Percentiles rank a stretch among this genome's conserved stretches.
Conservation (phyloP, 53 echinoderm and acorn worm species). For the Temnopleurus reevesii region DNA sequence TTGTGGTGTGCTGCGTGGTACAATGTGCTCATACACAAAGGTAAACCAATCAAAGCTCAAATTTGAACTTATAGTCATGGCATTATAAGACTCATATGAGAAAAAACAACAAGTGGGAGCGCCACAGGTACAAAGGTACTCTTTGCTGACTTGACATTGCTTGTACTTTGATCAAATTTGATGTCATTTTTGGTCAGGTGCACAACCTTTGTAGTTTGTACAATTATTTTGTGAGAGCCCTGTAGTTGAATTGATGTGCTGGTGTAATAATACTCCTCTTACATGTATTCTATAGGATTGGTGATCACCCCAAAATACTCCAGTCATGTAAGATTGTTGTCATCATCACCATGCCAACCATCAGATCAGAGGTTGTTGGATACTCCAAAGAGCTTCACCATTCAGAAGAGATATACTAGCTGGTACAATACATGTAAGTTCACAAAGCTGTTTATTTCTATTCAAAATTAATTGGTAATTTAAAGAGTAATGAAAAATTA, state of each 20-base stretch:
- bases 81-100: too few species aligned
- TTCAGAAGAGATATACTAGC: slow-evolving; percentile 53
- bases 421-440: slow-evolving; percentile 55
- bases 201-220: too few species aligned
- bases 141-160: not conserved
- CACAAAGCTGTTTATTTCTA: not conserved
- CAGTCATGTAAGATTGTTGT: not conserved
- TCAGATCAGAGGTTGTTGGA: not conserved
- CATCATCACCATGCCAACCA: slow-evolving; percentile 18
- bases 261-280: not conserved
- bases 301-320: not conserved
- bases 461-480: not conserved
- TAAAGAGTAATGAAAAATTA: not conserved
- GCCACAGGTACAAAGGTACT: too few species aligned
- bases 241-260: not conserved
- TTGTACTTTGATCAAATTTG: not conserved
- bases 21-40: too few species aligned
- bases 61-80: too few species aligned
- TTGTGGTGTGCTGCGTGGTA: too few species aligned
- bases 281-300: not conserved
- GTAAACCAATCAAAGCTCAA: too few species aligned
- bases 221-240: not conserved
- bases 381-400: not conserved
- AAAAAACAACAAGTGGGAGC: too few species aligned
- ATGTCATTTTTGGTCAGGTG: too few species aligned